Evolutionary conservation across 2,797 vertebrate genomes (phyloP), one percentile per base, ranked within the genome.

Genomic region (Crocidura indochinensis): DNA sequence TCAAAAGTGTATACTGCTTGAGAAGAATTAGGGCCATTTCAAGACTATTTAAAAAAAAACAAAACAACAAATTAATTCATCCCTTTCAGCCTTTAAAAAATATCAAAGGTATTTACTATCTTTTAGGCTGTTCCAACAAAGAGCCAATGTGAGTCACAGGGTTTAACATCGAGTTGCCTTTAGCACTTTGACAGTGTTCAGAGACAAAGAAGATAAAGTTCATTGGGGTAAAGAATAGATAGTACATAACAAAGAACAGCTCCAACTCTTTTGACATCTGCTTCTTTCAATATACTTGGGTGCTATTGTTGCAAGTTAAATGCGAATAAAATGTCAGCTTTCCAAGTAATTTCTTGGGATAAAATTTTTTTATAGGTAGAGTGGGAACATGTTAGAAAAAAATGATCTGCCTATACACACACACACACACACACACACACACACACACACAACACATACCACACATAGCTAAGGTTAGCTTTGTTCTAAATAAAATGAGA

Each of bases 11-110:
- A 12, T 26, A 53, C 79, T 29, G 5, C 7, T 67, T 74, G 38
- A 90, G 75, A 74, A 88, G 87, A 72, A 29, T 3, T 2, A 20
- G 19, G 31, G 4, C 4, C 5, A 64, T n/a, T 26, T 11, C 26
- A 20, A 71, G 10, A 47, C 10, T 29, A n/a, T 73, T 83, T 74
- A 53, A 29, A 87, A 82, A 12, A 67, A 12, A n/a, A n/a, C n/a
- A n/a, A 6, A 29, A 47, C 26, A 47, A 31, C 4, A 29, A 53
- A 22, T 29, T 60, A 56, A 62, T 7, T 6, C 2, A 22, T 38
- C 8, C 20, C 85, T 47, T 51, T 71, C 84, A 78, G 49, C 60
- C 46, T 84, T 69, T 86, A 47, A 60, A 84, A 82, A 68, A 56
- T 7, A 3, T 0, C 2, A 8, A 68, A 14, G 47, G 22, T 49